Percentiles rank a stretch among this genome's conserved stretches.
Evolutionary conservation across 1,140 invertebrate species (phyloP).

Genomic region (Mycetomoellerius zeteki): DNA sequence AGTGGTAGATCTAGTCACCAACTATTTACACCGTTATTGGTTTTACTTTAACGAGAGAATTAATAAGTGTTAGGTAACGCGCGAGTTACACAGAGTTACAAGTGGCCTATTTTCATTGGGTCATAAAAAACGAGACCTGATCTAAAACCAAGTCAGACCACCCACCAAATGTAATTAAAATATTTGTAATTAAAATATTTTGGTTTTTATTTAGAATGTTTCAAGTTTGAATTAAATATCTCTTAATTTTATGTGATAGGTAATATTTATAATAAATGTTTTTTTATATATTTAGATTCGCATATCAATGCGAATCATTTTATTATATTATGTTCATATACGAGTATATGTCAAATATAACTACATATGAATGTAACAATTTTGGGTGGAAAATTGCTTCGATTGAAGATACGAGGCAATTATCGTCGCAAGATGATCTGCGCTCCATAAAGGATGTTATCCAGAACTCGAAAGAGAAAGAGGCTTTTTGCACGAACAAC

Average conservation of each 20-base stretch:
- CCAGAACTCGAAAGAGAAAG: slow-evolving; percentile 20
- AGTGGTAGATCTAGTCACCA: no score
- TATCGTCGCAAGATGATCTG: not conserved
- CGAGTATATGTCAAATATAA: not conserved
- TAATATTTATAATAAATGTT: not conserved
- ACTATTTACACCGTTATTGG: no score
- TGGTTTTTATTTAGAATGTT: no score
- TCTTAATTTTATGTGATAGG: not conserved
- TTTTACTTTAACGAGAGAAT: no score
- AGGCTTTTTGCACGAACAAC: slow-evolving; percentile 28
- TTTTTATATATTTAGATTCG: not conserved
- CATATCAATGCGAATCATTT: not conserved
- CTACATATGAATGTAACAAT: not conserved
- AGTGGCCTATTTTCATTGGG: no score
- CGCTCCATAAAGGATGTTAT: not conserved
- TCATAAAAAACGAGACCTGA: no score
- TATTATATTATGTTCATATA: not conserved
- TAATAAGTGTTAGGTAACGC: no score
- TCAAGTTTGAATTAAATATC: not conserved
- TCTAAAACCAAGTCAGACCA: no score
- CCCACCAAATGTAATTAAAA: not conserved
- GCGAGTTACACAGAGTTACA: no score
- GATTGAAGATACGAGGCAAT: slow-evolving; percentile 9
- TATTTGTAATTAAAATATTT: not conserved
- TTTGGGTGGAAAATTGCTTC: not conserved